phyloP scores from a whole-genome alignment of 92 coral and sea anemone species.

The Epizoanthus rinbou region DNA sequence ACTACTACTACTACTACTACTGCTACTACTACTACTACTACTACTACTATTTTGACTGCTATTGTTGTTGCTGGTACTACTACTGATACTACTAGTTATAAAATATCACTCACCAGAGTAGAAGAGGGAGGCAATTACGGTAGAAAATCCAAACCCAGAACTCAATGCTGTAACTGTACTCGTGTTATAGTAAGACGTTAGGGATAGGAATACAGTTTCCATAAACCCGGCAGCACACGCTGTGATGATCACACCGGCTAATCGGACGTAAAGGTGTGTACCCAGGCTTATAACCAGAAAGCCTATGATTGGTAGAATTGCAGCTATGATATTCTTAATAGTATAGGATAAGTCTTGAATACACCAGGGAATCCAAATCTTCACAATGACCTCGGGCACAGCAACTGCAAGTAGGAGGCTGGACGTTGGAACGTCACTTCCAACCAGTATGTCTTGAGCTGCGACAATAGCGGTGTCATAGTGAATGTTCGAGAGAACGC shows the following conservation, averaged over 20 bases:
- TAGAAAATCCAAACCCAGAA: conserved; percentile 13
- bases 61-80: too few species aligned
- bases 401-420: conserved; percentile 15
- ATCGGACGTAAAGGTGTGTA: not conserved
- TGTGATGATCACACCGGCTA: conserved; percentile 9
- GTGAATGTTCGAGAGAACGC: conserved; percentile 15
- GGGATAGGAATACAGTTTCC: conserved; percentile 16
- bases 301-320: conserved; percentile 12
- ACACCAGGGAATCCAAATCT: conserved; percentile 31
- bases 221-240: conserved; percentile 11
- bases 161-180: conserved; percentile 19
- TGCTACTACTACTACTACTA: too few species aligned
- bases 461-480: conserved; percentile 18
- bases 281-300: conserved; percentile 36
- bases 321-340: conserved; percentile 22
- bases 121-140: not conserved
- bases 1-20: too few species aligned
- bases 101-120: conserved; percentile 3
- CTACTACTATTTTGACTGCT: too few species aligned
- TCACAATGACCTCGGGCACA: conserved; percentile 15
- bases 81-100: too few species aligned
- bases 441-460: conserved; percentile 31
- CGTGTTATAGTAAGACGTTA: conserved; percentile 6
- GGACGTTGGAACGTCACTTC: conserved; percentile 32
- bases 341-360: conserved; percentile 12